Conservation (phyloP, 2,797 vertebrate species). For the Natrix natrix region DNA sequence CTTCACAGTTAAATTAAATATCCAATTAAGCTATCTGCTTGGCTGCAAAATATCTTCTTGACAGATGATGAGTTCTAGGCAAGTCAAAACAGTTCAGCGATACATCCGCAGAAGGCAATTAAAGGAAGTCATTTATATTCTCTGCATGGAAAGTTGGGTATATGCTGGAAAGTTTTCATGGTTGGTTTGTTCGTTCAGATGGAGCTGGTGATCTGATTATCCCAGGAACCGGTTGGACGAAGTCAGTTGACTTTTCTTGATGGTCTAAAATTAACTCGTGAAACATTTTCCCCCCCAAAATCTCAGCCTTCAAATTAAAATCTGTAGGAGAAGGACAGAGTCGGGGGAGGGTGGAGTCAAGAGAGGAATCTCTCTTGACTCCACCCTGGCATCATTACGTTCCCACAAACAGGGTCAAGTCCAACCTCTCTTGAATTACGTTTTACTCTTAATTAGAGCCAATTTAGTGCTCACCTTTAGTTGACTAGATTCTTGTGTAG, state of each 20-base stretch:
- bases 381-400: too few species aligned
- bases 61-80: slow-evolving; percentile 70
- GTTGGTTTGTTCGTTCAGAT: slow-evolving; percentile 9
- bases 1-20: slow-evolving; percentile 69
- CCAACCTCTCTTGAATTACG: too few species aligned
- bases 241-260: slow-evolving; percentile 22
- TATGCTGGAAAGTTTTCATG: slow-evolving; percentile 44
- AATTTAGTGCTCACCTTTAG: too few species aligned
- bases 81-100: slow-evolving; percentile 64
- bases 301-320: background rate
- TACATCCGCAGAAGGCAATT: slow-evolving; percentile 66
- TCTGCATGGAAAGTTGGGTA: slow-evolving; percentile 49
- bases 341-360: too few species aligned
- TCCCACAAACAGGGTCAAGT: too few species aligned
- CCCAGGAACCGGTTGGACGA: background rate
- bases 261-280: background rate
- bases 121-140: slow-evolving; percentile 64
- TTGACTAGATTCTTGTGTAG: too few species aligned
- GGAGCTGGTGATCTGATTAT: background rate
- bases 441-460: too few species aligned
- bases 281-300: background rate
- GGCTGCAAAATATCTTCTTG: slow-evolving; percentile 68
- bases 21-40: slow-evolving; percentile 71
- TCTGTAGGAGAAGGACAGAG: too few species aligned
- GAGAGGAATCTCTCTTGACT: too few species aligned